Evolutionary conservation across 2,797 vertebrate species (phyloP), one percentile per base, ranked within the genome.

Genomic region (Pseudomugil gertrudae): DNA sequence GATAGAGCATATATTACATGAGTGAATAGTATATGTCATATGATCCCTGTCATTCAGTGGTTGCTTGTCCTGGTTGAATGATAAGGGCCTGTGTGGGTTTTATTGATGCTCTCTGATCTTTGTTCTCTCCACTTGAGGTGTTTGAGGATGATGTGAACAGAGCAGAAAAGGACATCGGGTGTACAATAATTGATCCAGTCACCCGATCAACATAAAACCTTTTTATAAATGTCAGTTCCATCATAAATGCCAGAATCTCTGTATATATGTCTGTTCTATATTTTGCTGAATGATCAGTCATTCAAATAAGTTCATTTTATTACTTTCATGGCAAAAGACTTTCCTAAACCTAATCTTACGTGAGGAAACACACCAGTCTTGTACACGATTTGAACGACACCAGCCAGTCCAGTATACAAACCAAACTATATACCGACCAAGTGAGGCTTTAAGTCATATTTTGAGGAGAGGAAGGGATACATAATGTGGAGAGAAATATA

Each of bases 101-200:
- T 32, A 82, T 77, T 76, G 69, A 60, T 71, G 65, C 70, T 5
- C 77, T 69, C 62, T 61, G 66, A 55, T 83, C 59, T 74, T 55
- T 47, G 55, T 71, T 76, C 66, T 24, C 26, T 50, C 60, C 68
- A 51, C 54, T 52, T 4, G 45, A 56, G 38, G 66, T 50, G 70
- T 66, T 43, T 38, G 21, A 14, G 35, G 38, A 62, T 63, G 15
- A 63, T 52, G n/a, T 47, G 45, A 30, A 45, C 26, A 3, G 17
- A 27, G 32, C 15, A 13, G 36, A 45, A 51, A 24, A 52, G 24
- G 51, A 52, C 9, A 5, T 17, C 6, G 9, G 38, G 5, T 9
- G 1, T 40, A 30, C 38, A 5, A 17, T 57, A 17, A 43, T 19
- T 43, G 17, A 43, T 19, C 6, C 15, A 19, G 40, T n/a, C 19